Conservation (phyloP, 2,797 vertebrate species). For the Schizothorax lantsangensis region DNA sequence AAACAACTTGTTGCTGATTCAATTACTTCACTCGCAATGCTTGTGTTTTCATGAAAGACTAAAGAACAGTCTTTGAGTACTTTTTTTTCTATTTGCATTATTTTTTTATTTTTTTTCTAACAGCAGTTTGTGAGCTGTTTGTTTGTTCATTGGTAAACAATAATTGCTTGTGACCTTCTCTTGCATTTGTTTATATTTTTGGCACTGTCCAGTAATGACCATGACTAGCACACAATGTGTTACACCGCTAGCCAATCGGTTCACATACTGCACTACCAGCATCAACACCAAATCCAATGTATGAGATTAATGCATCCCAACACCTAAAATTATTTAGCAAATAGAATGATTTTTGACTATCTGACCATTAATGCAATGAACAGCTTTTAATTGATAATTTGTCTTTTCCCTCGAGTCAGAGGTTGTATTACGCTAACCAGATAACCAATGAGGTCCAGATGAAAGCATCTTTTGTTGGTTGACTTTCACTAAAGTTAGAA, state of each 20-base stretch:
- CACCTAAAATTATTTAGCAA: not conserved
- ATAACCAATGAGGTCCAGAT: not conserved
- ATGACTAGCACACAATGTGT: not conserved
- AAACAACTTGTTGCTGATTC: not conserved
- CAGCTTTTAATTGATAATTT: not conserved
- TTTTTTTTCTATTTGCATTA: too few relatives aligned
- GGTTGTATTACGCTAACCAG: not conserved
- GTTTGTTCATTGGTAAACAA: not conserved
- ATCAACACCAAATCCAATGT: not conserved
- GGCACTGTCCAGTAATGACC: not conserved
- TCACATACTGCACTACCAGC: not conserved
- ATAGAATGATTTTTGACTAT: not conserved
- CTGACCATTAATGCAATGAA: not conserved
- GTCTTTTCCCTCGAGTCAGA: accelerated
- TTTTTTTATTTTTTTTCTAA: not conserved
- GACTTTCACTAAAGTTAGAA: not conserved
- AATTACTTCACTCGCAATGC: not conserved
- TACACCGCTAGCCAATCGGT: not conserved
- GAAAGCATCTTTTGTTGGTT: not conserved
- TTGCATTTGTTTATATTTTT: not conserved
- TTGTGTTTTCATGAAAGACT: not conserved
- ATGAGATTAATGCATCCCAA: not conserved
- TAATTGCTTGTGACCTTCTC: not conserved
- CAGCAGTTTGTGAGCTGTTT: not conserved
- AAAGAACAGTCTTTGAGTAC: not conserved